phyloP scores from a whole-genome alignment of 2,797 vertebrate genomes.

The Rhyacichthys aspro region DNA sequence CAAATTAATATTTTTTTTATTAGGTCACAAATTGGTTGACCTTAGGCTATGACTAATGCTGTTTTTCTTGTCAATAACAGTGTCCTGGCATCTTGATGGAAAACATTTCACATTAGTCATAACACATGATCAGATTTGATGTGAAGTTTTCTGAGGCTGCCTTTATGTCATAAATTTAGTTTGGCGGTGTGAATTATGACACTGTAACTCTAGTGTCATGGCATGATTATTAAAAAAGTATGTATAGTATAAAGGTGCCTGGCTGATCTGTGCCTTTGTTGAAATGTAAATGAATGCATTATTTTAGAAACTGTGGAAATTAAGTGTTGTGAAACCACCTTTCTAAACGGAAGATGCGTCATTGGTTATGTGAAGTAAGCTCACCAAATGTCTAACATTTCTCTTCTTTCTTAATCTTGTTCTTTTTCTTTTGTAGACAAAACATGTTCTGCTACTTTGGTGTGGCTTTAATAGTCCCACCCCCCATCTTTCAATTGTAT shows the following conservation, averaged over 20 bases:
- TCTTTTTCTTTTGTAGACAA: too few species aligned
- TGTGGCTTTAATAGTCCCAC: too few species aligned
- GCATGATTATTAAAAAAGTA: too few species aligned
- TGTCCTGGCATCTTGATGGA: background rate
- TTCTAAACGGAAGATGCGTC: constrained; percentile 1
- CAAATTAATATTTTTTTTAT: too few species aligned
- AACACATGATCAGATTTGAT: too few species aligned
- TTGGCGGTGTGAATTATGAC: too few species aligned
- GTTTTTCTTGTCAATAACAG: background rate
- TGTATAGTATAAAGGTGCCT: too few species aligned
- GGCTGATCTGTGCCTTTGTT: background rate
- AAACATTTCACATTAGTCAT: background rate
- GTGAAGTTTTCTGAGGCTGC: background rate
- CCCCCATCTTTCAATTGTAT: too few species aligned
- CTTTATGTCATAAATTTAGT: background rate
- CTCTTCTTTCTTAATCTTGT: background rate
- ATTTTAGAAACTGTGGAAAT: constrained; percentile 8
- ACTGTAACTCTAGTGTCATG: too few species aligned
- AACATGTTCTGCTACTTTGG: too few species aligned
- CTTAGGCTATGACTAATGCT: background rate
- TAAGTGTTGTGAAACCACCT: constrained; percentile 3
- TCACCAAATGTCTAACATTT: background rate
- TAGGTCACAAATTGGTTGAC: background rate
- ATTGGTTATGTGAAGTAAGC: background rate
- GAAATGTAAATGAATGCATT: background rate